Evolutionary conservation across 2,888 invertebrate species (phyloP).

Genomic region (Caenorhabditis afra): DNA sequence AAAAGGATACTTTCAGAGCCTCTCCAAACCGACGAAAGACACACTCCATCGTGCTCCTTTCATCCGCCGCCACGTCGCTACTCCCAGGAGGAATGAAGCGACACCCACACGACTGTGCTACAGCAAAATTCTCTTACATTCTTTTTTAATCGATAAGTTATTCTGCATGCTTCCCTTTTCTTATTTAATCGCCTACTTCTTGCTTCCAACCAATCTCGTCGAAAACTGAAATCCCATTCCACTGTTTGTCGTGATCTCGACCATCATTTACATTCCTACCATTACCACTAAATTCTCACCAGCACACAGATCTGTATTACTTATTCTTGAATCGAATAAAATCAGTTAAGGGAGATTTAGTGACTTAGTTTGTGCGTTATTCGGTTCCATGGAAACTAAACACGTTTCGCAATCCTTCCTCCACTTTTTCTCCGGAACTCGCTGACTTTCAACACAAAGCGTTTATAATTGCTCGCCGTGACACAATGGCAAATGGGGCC

Average conservation of each 20-base stretch:
- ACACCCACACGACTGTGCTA: not conserved
- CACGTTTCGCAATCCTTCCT: conserved; percentile 17
- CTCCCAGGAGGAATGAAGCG: not conserved
- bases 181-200: not conserved
- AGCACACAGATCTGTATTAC: too few species aligned
- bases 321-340: too few species aligned
- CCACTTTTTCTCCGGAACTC: conserved; percentile 18
- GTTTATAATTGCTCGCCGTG: conserved; percentile 17
- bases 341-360: too few species aligned
- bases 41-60: conserved; percentile 3
- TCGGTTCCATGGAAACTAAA: not conserved
- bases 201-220: too few species aligned
- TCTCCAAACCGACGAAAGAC: not conserved
- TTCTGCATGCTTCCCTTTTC: too few species aligned
- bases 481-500: not conserved
- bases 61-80: conserved; percentile 7
- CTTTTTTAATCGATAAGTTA: not conserved
- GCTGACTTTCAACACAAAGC: conserved; percentile 1
- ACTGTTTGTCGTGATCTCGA: too few species aligned
- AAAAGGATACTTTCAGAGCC: conserved; percentile 1
- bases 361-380: not conserved
- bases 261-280: too few species aligned
- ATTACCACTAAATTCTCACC: too few species aligned
- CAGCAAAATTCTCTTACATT: not conserved
- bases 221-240: too few species aligned